A percentile compares a stretch with the other conserved stretches of the same genome.
Conservation (phyloP, 2,113 vertebrate species). For the Setophaga coronata region DNA sequence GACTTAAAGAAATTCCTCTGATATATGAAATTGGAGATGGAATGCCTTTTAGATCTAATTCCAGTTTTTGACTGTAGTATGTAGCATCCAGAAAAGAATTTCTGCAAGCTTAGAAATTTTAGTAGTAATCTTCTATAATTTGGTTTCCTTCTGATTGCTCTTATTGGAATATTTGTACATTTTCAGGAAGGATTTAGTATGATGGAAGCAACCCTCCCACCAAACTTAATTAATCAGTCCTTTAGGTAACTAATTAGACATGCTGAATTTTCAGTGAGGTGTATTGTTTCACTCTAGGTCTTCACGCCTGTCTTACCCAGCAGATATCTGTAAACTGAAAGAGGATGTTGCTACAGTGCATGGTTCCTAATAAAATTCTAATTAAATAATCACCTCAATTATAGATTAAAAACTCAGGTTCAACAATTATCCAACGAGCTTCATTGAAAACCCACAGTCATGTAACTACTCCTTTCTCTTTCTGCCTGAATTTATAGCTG, state of each 20-base stretch:
- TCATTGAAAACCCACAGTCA: not conserved
- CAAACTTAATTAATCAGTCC: slow-evolving; percentile 55
- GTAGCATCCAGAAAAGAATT: not conserved
- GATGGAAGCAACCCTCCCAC: not conserved
- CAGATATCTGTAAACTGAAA: slow-evolving; percentile 33
- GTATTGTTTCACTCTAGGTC: slow-evolving; percentile 23
- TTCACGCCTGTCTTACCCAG: not conserved
- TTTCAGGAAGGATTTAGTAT: slow-evolving; percentile 28
- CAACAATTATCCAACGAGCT: slow-evolving; percentile 13
- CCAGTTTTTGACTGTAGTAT: not conserved
- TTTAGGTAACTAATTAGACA: slow-evolving; percentile 49
- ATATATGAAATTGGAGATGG: not conserved
- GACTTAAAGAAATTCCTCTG: not conserved
- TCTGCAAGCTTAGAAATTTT: not conserved
- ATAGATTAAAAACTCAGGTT: slow-evolving; percentile 45
- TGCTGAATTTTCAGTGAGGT: slow-evolving; percentile 12
- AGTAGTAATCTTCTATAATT: not conserved
- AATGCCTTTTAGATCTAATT: not conserved
- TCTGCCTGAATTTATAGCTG: not conserved
- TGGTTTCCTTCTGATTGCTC: not conserved
- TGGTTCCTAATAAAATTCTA: slow-evolving; percentile 46
- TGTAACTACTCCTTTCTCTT: not conserved
- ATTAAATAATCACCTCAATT: slow-evolving; percentile 55
- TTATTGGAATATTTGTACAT: not conserved
- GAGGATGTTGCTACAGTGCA: not conserved